A percentile compares a stretch with the other conserved stretches of the same genome.
Conservation (phyloP, 1,140 invertebrate species). For the Bicyclus anynana region DNA sequence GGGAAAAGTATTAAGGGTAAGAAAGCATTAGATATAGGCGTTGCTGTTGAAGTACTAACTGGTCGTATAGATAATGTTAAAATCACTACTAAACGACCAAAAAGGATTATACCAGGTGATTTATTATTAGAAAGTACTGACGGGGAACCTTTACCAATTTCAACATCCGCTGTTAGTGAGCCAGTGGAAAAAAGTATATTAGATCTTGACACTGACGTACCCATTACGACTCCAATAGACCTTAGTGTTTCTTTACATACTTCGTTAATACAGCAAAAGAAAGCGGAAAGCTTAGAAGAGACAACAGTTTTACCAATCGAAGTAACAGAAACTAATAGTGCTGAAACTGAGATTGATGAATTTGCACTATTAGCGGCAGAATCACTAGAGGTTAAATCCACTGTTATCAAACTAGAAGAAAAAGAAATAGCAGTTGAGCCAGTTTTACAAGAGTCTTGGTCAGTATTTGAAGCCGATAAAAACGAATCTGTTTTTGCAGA, state of each 20-base stretch:
- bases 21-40: constrained; percentile 87
- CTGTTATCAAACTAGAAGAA: constrained; percentile 55
- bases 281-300: constrained; percentile 43
- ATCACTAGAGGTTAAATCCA: constrained; percentile 79
- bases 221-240: constrained; percentile 80
- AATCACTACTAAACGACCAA: constrained; percentile 78
- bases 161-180: constrained; percentile 24
- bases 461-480: constrained; percentile 84
- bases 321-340: constrained; percentile 48
- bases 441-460: constrained; percentile 78
- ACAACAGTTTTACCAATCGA: constrained; percentile 29
- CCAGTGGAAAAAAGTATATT: constrained; percentile 81
- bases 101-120: constrained; percentile 81
- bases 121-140: constrained; percentile 84
- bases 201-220: constrained; percentile 84
- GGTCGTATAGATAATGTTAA: constrained; percentile 85
- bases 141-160: constrained; percentile 44
- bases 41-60: constrained; percentile 90
- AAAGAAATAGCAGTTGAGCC: constrained; percentile 59
- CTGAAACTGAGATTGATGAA: constrained; percentile 84
- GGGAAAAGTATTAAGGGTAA: constrained; percentile 85
- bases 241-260: constrained; percentile 80
- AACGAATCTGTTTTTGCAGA: constrained; percentile 91
- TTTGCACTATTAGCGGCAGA: constrained; percentile 86
- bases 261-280: constrained; percentile 71